Percentiles rank a stretch among this genome's conserved stretches.
phyloP scores from a whole-genome alignment of 2,888 invertebrate genomes.

The Ypsolopha sequella region DNA sequence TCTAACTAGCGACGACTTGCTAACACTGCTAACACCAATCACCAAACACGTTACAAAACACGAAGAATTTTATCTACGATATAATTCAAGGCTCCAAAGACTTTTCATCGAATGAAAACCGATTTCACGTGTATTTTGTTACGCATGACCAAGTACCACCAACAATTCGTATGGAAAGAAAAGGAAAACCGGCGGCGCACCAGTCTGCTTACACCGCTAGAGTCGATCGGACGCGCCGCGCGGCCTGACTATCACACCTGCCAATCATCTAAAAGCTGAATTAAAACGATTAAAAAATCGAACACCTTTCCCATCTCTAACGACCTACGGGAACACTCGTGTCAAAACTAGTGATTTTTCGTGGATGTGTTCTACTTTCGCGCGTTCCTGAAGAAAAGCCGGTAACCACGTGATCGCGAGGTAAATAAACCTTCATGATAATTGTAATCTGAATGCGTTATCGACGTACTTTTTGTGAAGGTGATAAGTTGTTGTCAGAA shows the following conservation, averaged over 20 bases:
- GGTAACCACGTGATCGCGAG: constrained; percentile 13
- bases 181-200: not conserved
- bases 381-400: not conserved
- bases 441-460: constrained; percentile 1
- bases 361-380: not conserved
- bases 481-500: too few species aligned
- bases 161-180: not conserved
- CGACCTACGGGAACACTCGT: not conserved
- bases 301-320: not conserved
- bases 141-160: not conserved
- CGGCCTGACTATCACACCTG: not conserved
- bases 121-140: not conserved
- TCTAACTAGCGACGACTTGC: too few species aligned
- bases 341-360: constrained; percentile 5
- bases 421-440: constrained; percentile 14
- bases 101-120: constrained; percentile 1
- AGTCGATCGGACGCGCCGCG: not conserved
- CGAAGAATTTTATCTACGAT: not conserved
- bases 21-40: too few species aligned
- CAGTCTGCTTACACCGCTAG: not conserved
- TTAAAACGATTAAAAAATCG: not conserved
- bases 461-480: not conserved
- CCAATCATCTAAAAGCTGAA: not conserved
- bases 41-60: too few species aligned
- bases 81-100: not conserved